These are phyloP conservation scores for Cynoglossus semilaevis DNA, from an alignment of 2,113 vertebrate genomes.

Conservation along the genomic window DNA sequence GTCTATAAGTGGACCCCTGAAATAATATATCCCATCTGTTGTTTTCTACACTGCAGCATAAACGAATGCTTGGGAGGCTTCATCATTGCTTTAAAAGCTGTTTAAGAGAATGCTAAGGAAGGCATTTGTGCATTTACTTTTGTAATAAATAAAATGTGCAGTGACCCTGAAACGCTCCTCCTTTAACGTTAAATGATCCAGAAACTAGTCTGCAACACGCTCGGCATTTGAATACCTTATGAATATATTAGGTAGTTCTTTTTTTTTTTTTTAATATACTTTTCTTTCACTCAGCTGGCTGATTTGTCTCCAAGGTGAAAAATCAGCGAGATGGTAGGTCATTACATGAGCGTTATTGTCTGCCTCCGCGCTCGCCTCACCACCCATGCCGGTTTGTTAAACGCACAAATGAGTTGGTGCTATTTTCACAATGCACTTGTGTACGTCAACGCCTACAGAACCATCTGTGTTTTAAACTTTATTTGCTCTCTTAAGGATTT, in stretches of 20 bases:
- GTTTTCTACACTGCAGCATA: background rate
- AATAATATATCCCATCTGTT: background rate
- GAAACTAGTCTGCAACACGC: slow-evolving; percentile 54
- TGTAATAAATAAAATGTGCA: slow-evolving; percentile 69
- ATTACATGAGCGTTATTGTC: slow-evolving; percentile 56
- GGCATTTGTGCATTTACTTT: slow-evolving; percentile 57
- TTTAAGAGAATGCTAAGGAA: slow-evolving; percentile 56
- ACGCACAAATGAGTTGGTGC: slow-evolving; percentile 64
- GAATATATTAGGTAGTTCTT: slow-evolving; percentile 74
- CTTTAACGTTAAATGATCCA: slow-evolving; percentile 76
- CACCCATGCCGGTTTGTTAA: slow-evolving; percentile 44
- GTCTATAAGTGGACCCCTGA: background rate
- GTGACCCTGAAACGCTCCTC: slow-evolving; percentile 60
- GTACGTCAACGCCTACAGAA: slow-evolving; percentile 26
- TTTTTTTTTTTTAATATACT: slow-evolving; percentile 72
- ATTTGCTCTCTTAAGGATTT: no score
- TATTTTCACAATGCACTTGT: slow-evolving; percentile 45
- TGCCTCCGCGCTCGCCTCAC: slow-evolving; percentile 43
- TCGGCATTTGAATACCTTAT: slow-evolving; percentile 64
- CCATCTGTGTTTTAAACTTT: slow-evolving; percentile 22
- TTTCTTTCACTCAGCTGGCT: slow-evolving; percentile 58
- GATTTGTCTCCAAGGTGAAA: slow-evolving; percentile 55
- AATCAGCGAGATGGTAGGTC: slow-evolving; percentile 50
- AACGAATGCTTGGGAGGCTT: background rate
- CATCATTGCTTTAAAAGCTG: slow-evolving; percentile 59